Evolutionary conservation across 2,888 invertebrate species (phyloP), one percentile per base, ranked within the genome.

Genomic region (Ligdia adustata): DNA sequence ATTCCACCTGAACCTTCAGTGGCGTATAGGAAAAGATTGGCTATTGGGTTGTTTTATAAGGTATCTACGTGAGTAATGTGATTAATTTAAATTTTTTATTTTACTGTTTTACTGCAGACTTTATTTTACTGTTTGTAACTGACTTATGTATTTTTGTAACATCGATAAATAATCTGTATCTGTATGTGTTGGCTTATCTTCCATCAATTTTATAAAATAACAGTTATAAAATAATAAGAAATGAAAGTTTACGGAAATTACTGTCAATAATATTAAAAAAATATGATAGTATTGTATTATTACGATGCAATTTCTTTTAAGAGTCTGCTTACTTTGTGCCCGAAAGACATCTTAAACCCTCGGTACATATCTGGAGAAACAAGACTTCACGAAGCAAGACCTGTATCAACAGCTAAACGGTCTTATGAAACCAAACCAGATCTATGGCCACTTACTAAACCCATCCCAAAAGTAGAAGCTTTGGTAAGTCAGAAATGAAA

Each of bases 371-470:
- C 91, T 31, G 94, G 93, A 0, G 55, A 57, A 1, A 52, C 50
- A 0, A 65, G 56, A 1, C 34, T 83, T 1, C 70, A 92, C 79
- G 45, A 91, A 3, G 56, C 66, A 0, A 57, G 94, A 12, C 91
- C 90, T 0, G 69, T 94, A 1, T 94, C 94, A 0, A 81, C 82
- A 4, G 94, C 91, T 0, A 79, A 71, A 9, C 94, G 94, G 65
- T 81, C 85, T 32, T 94, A 86, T 63, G 91, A 92, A 33, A 93
- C 93, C 0, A 88, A 93, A 54, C 83, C 91, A 32, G 75, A 82
- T 0, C 57, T 92, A 9, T 95, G 93, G 91, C 95, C 95, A 0
- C 55, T 95, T 12, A 93, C 91, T 51, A 75, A 94, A 65, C 93
- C 95, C 0, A 74, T 94, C 13, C 84, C 91, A 0, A 95, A 95